phyloP scores from a whole-genome alignment of 1,140 invertebrate genomes.

The Melanaphis sacchari region DNA sequence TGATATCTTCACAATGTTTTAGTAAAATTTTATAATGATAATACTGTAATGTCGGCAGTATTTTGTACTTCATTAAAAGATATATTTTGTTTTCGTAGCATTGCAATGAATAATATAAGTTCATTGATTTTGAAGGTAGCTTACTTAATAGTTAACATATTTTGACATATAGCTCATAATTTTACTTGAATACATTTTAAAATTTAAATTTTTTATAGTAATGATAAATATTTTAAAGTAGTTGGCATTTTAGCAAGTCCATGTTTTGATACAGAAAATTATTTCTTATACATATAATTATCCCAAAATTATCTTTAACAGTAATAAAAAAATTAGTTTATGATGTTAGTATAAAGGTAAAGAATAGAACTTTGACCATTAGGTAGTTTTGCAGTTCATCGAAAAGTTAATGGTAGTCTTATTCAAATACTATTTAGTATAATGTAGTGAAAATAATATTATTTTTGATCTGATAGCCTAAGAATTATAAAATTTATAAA shows the following conservation, averaged over 20 bases:
- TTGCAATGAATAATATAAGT: neutral
- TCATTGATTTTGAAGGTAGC: neutral
- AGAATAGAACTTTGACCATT: neutral
- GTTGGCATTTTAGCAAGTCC: neutral
- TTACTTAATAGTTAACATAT: neutral
- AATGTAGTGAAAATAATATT: neutral
- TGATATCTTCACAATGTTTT: neutral
- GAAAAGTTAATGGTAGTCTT: neutral
- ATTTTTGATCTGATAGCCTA: neutral
- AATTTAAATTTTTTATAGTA: neutral
- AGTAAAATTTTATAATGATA: neutral
- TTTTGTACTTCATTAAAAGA: neutral
- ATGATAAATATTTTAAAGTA: neutral
- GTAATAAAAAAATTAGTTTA: neutral
- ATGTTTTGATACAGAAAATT: neutral
- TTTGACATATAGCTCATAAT: neutral
- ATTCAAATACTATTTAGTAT: neutral
- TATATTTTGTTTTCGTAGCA: neutral
- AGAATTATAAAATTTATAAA: neutral
- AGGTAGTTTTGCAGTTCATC: neutral
- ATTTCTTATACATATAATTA: neutral
- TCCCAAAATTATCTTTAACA: neutral
- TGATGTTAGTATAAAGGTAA: neutral
- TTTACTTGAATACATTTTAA: neutral
- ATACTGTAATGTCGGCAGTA: neutral